Conservation (phyloP, 2,797 vertebrate species). For the Sebastes iracundus region DNA sequence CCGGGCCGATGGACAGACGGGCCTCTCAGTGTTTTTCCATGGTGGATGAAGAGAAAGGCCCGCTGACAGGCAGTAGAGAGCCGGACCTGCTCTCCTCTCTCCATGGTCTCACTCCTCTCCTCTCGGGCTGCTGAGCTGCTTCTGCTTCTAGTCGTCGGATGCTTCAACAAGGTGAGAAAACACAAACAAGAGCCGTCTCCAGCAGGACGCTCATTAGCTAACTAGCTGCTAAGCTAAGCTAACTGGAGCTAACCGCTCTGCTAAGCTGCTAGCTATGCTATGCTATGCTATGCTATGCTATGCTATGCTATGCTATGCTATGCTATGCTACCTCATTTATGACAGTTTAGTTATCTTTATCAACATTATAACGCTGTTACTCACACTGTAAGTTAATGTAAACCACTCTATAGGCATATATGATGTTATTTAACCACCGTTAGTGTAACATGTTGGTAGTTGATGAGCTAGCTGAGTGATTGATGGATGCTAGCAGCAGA, state of each 20-base stretch:
- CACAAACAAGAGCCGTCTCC: conserved; percentile 36
- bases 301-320: not conserved
- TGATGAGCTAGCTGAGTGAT: conserved; percentile 12
- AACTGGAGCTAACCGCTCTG: not conserved
- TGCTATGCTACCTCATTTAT: conserved; percentile 6
- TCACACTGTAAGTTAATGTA: accelerated
- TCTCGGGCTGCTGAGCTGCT: conserved; percentile 9
- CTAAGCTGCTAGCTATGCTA: not conserved
- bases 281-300: not conserved
- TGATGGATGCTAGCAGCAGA: conserved; percentile 31
- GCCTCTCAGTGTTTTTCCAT: conserved; percentile 78
- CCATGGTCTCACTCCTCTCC: not conserved
- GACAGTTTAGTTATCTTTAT: not conserved
- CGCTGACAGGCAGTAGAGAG: conserved; percentile 70
- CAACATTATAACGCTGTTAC: accelerated
- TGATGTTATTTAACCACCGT: not conserved
- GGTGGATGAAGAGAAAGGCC: conserved; percentile 79
- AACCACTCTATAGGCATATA: accelerated
- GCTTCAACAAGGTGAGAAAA: conserved; percentile 46
- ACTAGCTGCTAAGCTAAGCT: not conserved
- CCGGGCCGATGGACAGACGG: conserved; percentile 76
- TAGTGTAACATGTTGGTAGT: not conserved
- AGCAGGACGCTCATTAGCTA: conserved; percentile 43
- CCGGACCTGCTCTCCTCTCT: conserved; percentile 47
- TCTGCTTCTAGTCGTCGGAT: not conserved